A percentile compares a stretch with the other conserved stretches of the same genome.
Evolutionary conservation across 1,140 invertebrate genomes (phyloP).

Genomic region (Pseudobourletiella spinata): DNA sequence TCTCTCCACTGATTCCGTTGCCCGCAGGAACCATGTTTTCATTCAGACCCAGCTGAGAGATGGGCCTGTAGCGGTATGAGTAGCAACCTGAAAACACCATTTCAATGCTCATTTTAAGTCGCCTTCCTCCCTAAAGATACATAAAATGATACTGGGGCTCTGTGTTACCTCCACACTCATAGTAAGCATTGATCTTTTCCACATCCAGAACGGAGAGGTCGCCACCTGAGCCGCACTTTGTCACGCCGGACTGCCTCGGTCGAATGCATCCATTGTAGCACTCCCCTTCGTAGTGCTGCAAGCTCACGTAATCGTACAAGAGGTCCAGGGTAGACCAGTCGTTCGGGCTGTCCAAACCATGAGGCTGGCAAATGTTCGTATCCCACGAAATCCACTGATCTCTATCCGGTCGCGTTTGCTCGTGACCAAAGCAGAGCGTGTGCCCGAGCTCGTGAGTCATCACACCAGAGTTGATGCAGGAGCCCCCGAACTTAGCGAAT

Average conservation of each 20-base stretch:
- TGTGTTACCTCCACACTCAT: conserved; percentile 18
- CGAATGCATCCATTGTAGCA: conserved; percentile 33
- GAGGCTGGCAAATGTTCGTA: conserved; percentile 29
- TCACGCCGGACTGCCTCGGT: conserved; percentile 23
- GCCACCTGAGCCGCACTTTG: conserved; percentile 34
- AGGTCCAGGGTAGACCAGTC: conserved; percentile 25
- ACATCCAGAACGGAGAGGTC: conserved; percentile 28
- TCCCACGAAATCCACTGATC: conserved; percentile 30
- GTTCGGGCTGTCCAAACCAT: conserved; percentile 25
- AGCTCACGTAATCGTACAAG: conserved; percentile 30
- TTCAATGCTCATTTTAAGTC: not conserved
- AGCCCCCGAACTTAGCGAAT: conserved; percentile 32
- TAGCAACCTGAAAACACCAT: conserved; percentile 16
- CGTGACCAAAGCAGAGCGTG: conserved; percentile 33
- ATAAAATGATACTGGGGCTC: not conserved
- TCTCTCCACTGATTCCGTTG: conserved; percentile 12
- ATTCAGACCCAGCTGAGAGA: not conserved
- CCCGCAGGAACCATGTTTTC: conserved; percentile 15
- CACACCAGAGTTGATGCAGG: conserved; percentile 27
- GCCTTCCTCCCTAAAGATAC: not conserved
- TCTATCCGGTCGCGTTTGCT: conserved; percentile 29
- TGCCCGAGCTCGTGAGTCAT: conserved; percentile 32
- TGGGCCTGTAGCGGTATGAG: conserved; percentile 20
- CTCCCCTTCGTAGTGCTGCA: conserved; percentile 35
- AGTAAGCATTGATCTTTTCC: conserved; percentile 32